These are phyloP conservation scores for Peromyscus leucopus DNA, from an alignment of 2,113 vertebrate genomes.

Conservation along the genomic window DNA sequence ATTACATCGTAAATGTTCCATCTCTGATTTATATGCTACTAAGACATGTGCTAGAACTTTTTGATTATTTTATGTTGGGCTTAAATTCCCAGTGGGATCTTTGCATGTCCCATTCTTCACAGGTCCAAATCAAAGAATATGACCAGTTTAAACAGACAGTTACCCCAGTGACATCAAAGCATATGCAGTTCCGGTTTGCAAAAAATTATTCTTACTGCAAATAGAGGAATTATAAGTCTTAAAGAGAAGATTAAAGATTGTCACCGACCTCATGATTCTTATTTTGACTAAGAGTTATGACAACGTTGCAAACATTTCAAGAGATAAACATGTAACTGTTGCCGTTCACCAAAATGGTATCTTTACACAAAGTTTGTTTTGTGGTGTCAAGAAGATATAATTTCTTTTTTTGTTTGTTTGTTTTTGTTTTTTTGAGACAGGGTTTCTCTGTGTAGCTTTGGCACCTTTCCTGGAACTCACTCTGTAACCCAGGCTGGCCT, in stretches of 20 bases:
- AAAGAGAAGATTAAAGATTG: slow-evolving; percentile 2
- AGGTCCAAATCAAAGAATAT: not conserved
- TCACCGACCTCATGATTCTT: not conserved
- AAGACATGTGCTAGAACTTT: not conserved
- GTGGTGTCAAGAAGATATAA: not conserved
- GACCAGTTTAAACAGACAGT: not conserved
- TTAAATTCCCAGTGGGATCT: not conserved
- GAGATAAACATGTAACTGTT: not conserved
- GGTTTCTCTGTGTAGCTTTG: too few relatives aligned
- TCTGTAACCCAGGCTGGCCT: too few relatives aligned
- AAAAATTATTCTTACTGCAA: not conserved
- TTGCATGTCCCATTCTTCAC: not conserved
- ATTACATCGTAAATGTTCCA: not conserved
- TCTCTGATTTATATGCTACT: not conserved
- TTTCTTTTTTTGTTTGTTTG: not conserved
- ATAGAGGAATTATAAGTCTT: not conserved
- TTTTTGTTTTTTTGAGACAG: too few relatives aligned
- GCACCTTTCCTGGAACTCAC: too few relatives aligned
- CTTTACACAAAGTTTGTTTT: not conserved
- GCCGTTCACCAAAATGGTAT: not conserved
- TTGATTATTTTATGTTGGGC: not conserved
- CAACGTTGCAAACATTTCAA: not conserved
- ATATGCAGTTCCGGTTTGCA: not conserved
- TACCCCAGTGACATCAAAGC: not conserved
- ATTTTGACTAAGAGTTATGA: not conserved